phyloP scores from a whole-genome alignment of 2,113 vertebrate genomes.

The Oryzias curvinotus region DNA sequence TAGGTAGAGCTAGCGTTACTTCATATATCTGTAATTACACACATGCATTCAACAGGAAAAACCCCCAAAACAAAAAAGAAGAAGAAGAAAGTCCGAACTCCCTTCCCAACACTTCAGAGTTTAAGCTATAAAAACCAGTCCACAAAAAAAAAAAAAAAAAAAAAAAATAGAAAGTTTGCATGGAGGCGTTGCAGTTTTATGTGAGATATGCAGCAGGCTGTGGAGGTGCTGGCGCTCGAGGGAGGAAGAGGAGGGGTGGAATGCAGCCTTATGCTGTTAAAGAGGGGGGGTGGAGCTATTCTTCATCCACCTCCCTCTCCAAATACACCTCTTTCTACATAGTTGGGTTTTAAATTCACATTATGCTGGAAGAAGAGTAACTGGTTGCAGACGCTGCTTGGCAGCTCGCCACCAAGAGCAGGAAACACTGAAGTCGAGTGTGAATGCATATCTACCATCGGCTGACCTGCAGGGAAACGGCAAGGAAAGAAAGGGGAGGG shows the following conservation, averaged over 20 bases:
- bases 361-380: constrained; percentile 83
- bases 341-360: constrained; percentile 74
- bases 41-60: constrained; percentile 94
- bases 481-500: constrained; percentile 1
- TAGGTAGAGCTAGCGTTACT: constrained; percentile 92
- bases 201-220: constrained; percentile 86
- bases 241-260: constrained; percentile 21
- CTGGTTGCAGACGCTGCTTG: constrained; percentile 84
- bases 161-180: constrained; percentile 45
- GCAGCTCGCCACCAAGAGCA: constrained; percentile 82
- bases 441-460: constrained; percentile 93
- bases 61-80: constrained; percentile 82
- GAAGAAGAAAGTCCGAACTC: constrained; percentile 81
- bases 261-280: constrained; percentile 80
- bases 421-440: constrained; percentile 88
- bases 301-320: constrained; percentile 30
- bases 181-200: constrained; percentile 73
- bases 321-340: constrained; percentile 62
- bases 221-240: constrained; percentile 75
- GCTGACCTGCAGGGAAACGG: constrained; percentile 78
- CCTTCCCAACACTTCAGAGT: constrained; percentile 85
- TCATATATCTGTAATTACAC: constrained; percentile 79
- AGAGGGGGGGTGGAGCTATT: constrained; percentile 73
- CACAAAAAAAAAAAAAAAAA: constrained; percentile 61
- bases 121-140: constrained; percentile 94